Evolutionary conservation across 2,113 vertebrate species (phyloP).

Genomic region (Forbesichthys papilliferus): DNA sequence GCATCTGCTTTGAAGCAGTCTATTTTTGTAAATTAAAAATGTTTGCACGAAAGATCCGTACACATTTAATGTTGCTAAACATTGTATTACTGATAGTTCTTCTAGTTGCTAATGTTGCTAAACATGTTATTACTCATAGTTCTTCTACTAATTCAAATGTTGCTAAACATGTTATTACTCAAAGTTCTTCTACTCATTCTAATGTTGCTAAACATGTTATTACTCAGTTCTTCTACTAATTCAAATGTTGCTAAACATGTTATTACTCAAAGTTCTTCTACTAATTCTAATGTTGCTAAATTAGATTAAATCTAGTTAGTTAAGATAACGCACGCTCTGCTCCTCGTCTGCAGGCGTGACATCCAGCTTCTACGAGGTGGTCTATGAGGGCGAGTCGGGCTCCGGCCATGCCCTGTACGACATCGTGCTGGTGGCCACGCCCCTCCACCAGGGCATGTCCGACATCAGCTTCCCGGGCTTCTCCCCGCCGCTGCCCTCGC

Average conservation of each 20-base stretch:
- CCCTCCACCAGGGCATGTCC: constrained; percentile 81
- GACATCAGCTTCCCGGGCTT: constrained; percentile 87
- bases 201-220: too few species aligned
- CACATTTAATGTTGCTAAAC: too few species aligned
- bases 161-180: neutral
- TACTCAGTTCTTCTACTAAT: too few species aligned
- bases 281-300: too few species aligned
- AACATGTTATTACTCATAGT: neutral
- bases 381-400: constrained; percentile 78
- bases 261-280: neutral
- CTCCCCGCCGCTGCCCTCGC: constrained; percentile 75
- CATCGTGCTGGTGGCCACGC: constrained; percentile 85
- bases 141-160: neutral
- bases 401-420: constrained; percentile 80
- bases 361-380: constrained; percentile 80
- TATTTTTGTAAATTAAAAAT: neutral
- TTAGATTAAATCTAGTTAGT: too few species aligned
- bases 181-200: neutral
- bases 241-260: neutral
- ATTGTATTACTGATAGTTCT: too few species aligned
- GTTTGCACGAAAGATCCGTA: too few species aligned
- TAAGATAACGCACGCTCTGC: neutral
- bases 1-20: neutral
- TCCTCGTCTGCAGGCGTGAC: constrained; percentile 66
- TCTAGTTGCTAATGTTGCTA: too few species aligned